Evolutionary conservation across 2,888 invertebrate species (phyloP).

Genomic region (Watsonalla binaria): DNA sequence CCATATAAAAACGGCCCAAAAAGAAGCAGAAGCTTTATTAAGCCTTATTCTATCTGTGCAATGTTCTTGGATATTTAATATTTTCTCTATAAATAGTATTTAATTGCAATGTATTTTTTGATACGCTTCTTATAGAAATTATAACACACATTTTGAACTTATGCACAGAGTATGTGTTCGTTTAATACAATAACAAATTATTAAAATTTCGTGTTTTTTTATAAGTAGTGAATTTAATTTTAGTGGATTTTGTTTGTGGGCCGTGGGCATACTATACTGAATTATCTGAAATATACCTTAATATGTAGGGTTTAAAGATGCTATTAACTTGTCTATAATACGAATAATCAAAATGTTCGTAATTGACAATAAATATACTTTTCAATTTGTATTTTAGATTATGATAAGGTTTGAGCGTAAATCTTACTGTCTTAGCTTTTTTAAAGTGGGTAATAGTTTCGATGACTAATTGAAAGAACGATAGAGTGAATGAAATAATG

Average conservation of each 20-base stretch:
- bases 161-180: not conserved
- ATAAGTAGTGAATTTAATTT: slow-evolving; percentile 1
- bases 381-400: too few species aligned
- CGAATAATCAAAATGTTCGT: not conserved
- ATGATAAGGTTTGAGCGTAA: too few species aligned
- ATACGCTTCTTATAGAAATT: not conserved
- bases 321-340: not conserved
- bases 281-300: not conserved
- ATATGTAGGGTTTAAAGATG: not conserved
- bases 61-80: not conserved
- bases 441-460: too few species aligned
- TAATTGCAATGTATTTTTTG: not conserved
- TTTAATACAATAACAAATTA: not conserved
- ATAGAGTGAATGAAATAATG: too few species aligned
- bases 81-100: not conserved
- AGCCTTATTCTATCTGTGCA: not conserved
- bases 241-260: not conserved
- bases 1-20: too few species aligned
- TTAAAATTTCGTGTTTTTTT: not conserved
- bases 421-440: too few species aligned
- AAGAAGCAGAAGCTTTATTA: too few species aligned
- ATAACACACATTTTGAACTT: not conserved
- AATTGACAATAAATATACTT: not conserved
- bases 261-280: not conserved
- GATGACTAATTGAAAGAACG: too few species aligned